Evolutionary conservation across 2,888 invertebrate species (phyloP), one percentile per base, ranked within the genome.

Genomic region (Dasypogon diadema): DNA sequence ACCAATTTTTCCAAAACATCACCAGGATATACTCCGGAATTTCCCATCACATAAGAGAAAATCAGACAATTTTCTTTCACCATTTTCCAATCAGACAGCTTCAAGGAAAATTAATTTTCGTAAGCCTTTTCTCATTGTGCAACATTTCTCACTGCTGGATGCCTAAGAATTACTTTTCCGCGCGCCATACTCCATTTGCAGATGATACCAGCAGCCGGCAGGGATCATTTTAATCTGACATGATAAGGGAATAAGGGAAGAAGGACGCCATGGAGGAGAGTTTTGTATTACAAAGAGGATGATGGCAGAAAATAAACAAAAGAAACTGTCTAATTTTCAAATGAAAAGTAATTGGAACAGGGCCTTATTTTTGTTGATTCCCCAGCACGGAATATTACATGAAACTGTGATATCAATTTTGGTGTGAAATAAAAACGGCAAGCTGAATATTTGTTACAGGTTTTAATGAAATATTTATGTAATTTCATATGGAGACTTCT

Each of bases 91-190:
- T 18, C 21, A 60, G 37, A 60, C 37, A 60, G 34, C 60, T 18
- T 37, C 16, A 21, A 37, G 37, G 18, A 60, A 60, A 60, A 60
- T 37, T 60, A 60, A 34, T 60, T 16, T 34, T 60, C 58, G 37
- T 37, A 30, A 60, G 60, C 37, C 34, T 60, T 60, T 60, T 42
- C 37, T 60, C 12, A 30, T 18, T 21, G 60, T 60, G 37, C 60
- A 60, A 60, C 21, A 60, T 60, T 60, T 60, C 37, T 34, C 60
- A n/a, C 60, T 60, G 60, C 21, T 37, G 60, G 60, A 60, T 37
- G 60, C 18, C 60, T 37, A 18, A 60, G 60, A 60, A 60, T 37
- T 60, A 18, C 60, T 37, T 60, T 34, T 60, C 2, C 60, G 37
- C 26, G 21, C 16, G 37, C 14, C 60, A 37, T 58, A 18, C 60